phyloP scores from a whole-genome alignment of 2,888 invertebrate species.

The Orthonychiurus folsomi region DNA sequence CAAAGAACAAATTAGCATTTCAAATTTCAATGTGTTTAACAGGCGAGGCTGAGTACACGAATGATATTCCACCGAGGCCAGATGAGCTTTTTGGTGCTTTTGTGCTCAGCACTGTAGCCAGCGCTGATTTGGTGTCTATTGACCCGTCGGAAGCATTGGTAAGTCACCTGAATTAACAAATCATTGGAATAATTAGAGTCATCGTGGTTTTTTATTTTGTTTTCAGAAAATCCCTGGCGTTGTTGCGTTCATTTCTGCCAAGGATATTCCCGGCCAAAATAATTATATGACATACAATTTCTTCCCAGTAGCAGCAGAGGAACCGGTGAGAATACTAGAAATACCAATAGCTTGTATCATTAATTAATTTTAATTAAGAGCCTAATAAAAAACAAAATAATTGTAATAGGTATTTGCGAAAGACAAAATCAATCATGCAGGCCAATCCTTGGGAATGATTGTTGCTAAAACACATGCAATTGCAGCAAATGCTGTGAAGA shows the following conservation, averaged over 20 bases:
- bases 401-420: conserved; percentile 42
- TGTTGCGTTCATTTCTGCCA: conserved; percentile 55
- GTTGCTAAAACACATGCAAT: conserved; percentile 42
- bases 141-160: conserved; percentile 56
- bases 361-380: conserved; percentile 30
- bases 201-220: conserved; percentile 3
- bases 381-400: not conserved
- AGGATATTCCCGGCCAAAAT: conserved; percentile 51
- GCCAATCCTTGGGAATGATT: conserved; percentile 45
- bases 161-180: conserved; percentile 5
- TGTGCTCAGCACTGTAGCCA: conserved; percentile 54
- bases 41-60: conserved; percentile 61
- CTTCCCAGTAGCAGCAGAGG: not conserved
- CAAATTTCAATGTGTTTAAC: not conserved
- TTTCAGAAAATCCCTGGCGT: conserved; percentile 57
- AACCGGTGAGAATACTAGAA: not conserved
- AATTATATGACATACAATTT: conserved; percentile 42
- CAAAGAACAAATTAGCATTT: not conserved
- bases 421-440: conserved; percentile 42
- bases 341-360: not conserved
- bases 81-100: conserved; percentile 64
- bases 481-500: conserved; percentile 42
- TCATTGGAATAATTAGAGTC: not conserved
- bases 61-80: conserved; percentile 59
- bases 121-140: conserved; percentile 54